phyloP scores from a whole-genome alignment of 2,888 invertebrate genomes.

The Ectobius pallidus region DNA sequence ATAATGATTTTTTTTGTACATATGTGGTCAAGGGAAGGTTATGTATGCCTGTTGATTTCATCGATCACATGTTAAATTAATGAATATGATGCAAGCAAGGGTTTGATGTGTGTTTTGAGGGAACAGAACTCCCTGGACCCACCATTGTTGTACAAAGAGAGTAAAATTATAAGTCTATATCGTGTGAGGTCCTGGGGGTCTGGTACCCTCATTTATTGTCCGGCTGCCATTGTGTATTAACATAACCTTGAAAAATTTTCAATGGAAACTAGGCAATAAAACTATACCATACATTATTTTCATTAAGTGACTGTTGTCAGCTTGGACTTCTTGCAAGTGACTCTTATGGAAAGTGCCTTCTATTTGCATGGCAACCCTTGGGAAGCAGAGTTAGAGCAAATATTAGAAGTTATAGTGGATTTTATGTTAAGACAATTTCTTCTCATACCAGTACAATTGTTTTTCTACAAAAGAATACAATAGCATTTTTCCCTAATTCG shows the following conservation, averaged over 20 bases:
- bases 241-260: constrained; percentile 37
- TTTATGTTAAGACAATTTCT: no score
- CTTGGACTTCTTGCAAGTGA: no score
- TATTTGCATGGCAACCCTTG: no score
- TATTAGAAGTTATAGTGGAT: no score
- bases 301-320: constrained; percentile 48
- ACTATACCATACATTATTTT: constrained; percentile 59
- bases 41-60: constrained; percentile 21
- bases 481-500: no score
- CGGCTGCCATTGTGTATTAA: constrained; percentile 37
- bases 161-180: constrained; percentile 38
- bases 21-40: constrained; percentile 18
- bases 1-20: constrained; percentile 7
- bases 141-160: constrained; percentile 39
- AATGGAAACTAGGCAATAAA: constrained; percentile 56
- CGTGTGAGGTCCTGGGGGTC: constrained; percentile 14
- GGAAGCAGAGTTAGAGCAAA: no score
- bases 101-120: constrained; percentile 1
- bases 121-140: constrained; percentile 16
- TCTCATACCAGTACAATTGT: no score
- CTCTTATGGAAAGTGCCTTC: no score
- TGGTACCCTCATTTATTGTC: constrained; percentile 31
- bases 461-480: no score
- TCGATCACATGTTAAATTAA: constrained; percentile 18
- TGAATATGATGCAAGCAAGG: background rate